A percentile compares a stretch with the other conserved stretches of the same genome.
Evolutionary conservation across 1,140 invertebrate species (phyloP).

Genomic region (Camponotus pennsylvanicus): DNA sequence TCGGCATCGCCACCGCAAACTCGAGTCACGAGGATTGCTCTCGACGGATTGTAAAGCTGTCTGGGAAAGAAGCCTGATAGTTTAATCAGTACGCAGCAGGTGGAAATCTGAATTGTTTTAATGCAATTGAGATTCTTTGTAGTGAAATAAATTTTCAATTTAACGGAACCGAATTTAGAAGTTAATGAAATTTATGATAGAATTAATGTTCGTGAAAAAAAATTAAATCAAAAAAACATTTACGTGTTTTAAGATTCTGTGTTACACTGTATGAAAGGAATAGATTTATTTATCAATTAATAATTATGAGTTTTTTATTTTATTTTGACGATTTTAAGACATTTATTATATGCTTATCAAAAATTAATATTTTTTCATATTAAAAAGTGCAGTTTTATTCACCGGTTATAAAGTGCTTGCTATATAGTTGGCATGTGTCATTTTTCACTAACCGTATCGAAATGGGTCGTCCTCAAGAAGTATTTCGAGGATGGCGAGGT

Average conservation of each 20-base stretch:
- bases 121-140: neutral
- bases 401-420: conserved; percentile 7
- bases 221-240: neutral
- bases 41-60: neutral
- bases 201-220: neutral
- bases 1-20: neutral
- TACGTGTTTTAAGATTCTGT: neutral
- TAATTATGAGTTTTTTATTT: neutral
- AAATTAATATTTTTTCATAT: conserved; percentile 10
- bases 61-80: neutral
- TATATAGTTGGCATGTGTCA: conserved; percentile 17
- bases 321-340: neutral
- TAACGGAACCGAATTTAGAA: neutral
- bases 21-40: neutral
- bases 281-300: neutral
- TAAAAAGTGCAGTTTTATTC: conserved; percentile 26
- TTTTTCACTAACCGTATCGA: conserved; percentile 62
- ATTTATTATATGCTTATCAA: neutral
- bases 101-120: neutral
- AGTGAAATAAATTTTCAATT: conserved; percentile 14
- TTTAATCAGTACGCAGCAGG: neutral
- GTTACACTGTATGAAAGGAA: neutral
- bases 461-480: conserved; percentile 29
- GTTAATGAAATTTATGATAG: neutral
- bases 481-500: conserved; percentile 55